Evolutionary conservation across 2,797 vertebrate genomes (phyloP), one percentile per base, ranked within the genome.

Genomic region (Orientallactaga sibirica): DNA sequence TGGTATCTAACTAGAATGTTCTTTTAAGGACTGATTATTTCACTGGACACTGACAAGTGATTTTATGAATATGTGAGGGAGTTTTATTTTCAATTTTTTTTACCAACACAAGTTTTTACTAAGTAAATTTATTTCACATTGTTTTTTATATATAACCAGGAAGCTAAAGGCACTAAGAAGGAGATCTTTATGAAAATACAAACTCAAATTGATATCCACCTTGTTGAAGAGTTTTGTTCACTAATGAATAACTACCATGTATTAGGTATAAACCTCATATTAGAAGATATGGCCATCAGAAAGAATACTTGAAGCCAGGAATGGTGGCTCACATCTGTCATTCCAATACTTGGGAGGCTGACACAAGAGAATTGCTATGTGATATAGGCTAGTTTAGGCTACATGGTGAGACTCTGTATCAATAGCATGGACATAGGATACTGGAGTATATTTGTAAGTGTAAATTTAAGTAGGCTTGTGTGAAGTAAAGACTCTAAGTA

Each of bases 81-180:
- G 27, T 52, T 75, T 52, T 84, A 27, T 87, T 93, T 95, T 88
- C 52, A 78, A 81, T 76, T 90, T 84, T 37, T 86, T 92, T 77
- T n/a, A 68, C 61, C 78, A 71, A 37, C 29, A 48, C n/a, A 84
- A 5, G 2, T n/a, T 83, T 93, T 88, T 78, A 41, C 70, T 61
- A n/a, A 67, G 22, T 41, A 25, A 18, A 11, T 83, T 82, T 68
- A 52, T 86, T 85, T 93, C 41, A 74, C 15, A 67, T 71, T 3
- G 25, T 89, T 90, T 94, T 93, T 89, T 73, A 92, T 77, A 2
- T 1, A 33, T 84, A 86, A 66, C 14, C 79, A 80, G 84, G 74
- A 91, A 84, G 62, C 43, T 84, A n/a, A 48, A 94, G 37, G 5
- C 77, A 81, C 12, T 18, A 5, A 22, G 75, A 68, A 71, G 20